These are phyloP conservation scores for Hipposideros larvatus DNA, from an alignment of 2,797 vertebrate species.

Conservation along the genomic window DNA sequence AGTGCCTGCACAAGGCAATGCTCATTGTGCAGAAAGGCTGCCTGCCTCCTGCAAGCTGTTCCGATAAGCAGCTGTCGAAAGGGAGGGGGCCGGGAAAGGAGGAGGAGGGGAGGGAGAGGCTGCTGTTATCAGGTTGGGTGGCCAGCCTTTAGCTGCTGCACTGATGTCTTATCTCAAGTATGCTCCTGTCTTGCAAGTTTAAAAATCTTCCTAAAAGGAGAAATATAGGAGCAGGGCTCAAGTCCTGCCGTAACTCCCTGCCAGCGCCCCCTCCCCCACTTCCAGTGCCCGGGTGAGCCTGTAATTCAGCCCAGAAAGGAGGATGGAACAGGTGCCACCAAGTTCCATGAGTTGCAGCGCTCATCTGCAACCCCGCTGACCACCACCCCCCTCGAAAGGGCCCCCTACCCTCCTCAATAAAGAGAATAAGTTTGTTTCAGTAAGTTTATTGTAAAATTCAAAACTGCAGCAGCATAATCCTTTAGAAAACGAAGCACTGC, in stretches of 20 bases:
- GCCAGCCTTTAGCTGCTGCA: slow-evolving; percentile 65
- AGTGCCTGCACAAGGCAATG: slow-evolving; percentile 78
- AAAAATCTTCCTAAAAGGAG: slow-evolving; percentile 37
- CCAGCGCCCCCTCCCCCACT: neutral
- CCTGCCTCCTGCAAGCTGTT: slow-evolving; percentile 88
- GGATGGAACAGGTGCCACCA: neutral
- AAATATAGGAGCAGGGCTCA: neutral
- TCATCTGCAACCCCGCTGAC: neutral
- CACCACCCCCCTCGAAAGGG: neutral
- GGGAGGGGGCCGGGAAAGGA: slow-evolving; percentile 73
- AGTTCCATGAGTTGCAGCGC: neutral
- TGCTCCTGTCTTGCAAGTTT: slow-evolving; percentile 58
- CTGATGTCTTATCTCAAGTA: slow-evolving; percentile 76
- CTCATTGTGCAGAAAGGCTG: slow-evolving; percentile 86
- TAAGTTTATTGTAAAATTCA: slow-evolving; percentile 88
- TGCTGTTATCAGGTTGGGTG: slow-evolving; percentile 83
- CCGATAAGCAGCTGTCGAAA: slow-evolving; percentile 90
- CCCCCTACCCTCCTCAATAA: slow-evolving; percentile 65
- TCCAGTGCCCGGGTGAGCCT: neutral
- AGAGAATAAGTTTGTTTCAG: slow-evolving; percentile 81
- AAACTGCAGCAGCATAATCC: slow-evolving; percentile 83
- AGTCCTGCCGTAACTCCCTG: neutral
- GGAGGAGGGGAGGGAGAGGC: slow-evolving; percentile 85
- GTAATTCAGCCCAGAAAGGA: neutral
- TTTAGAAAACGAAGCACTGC: slow-evolving; percentile 81